phyloP scores from a whole-genome alignment of 2,797 vertebrate species.

The Loriculus beryllinus region DNA sequence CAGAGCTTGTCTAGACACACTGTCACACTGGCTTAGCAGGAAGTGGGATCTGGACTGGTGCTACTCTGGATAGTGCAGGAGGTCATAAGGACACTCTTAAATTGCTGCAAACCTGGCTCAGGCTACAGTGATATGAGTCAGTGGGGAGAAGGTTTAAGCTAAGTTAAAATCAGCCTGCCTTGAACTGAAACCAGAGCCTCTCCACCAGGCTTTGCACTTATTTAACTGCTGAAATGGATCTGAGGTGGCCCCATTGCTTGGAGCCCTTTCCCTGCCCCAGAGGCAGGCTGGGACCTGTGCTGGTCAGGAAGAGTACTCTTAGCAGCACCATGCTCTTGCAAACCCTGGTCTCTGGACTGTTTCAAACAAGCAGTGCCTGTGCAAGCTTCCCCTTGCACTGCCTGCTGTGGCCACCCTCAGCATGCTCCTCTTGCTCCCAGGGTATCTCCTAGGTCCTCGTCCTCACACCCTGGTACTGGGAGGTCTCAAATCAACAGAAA shows the following conservation, averaged over 20 bases:
- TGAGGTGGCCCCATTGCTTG: background rate
- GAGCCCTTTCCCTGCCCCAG: background rate
- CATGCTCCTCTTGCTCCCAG: rapidly evolving
- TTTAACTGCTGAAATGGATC: slow-evolving; percentile 40
- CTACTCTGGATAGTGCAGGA: rapidly evolving
- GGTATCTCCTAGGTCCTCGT: background rate
- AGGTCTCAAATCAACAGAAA: background rate
- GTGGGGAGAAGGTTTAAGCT: slow-evolving; percentile 6
- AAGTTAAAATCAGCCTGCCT: slow-evolving; percentile 21
- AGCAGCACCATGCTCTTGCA: background rate
- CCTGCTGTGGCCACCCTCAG: rapidly evolving
- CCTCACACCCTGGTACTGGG: background rate
- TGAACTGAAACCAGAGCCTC: slow-evolving; percentile 14
- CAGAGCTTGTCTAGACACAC: background rate
- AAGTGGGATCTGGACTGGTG: background rate
- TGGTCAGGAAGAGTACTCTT: background rate
- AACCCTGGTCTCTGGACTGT: background rate
- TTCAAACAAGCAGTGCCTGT: background rate
- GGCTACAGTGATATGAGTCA: background rate
- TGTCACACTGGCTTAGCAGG: background rate
- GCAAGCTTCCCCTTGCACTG: background rate
- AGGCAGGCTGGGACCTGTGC: background rate
- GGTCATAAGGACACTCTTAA: background rate
- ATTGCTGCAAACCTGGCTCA: background rate
- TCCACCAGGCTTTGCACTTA: background rate